phyloP scores from a whole-genome alignment of 2,888 invertebrate species.

The Conchocele bisecta region DNA sequence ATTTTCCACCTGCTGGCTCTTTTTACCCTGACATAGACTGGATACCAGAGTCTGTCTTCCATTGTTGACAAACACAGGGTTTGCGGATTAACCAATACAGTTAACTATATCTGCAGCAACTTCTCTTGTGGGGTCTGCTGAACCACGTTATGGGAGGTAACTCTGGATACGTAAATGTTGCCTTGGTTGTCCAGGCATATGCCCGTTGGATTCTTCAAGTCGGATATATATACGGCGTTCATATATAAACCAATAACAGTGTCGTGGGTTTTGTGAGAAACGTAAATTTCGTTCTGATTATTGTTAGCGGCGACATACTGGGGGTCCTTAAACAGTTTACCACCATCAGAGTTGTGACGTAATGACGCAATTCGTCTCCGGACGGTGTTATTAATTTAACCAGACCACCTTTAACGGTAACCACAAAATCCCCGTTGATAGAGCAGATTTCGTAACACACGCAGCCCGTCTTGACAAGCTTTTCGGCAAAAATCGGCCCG shows the following conservation, averaged over 20 bases:
- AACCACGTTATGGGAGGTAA: conserved; percentile 49
- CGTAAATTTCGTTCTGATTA: conserved; percentile 51
- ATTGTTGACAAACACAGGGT: conserved; percentile 42
- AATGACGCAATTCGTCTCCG: conserved; percentile 53
- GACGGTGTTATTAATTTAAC: conserved; percentile 53
- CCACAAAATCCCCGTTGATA: conserved; percentile 49
- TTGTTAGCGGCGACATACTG: conserved; percentile 51
- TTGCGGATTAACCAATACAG: conserved; percentile 54
- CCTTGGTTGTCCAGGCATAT: conserved; percentile 47
- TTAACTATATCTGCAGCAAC: conserved; percentile 32
- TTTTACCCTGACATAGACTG: conserved; percentile 20
- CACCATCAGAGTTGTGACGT: conserved; percentile 46
- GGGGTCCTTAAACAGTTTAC: conserved; percentile 47
- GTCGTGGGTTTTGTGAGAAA: conserved; percentile 46
- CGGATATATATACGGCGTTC: conserved; percentile 41
- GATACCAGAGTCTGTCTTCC: conserved; percentile 52
- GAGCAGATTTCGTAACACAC: conserved; percentile 50
- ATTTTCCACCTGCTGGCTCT: conserved; percentile 48
- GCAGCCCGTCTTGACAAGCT: conserved; percentile 49
- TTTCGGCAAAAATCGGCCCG: conserved; percentile 43
- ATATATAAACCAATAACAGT: conserved; percentile 45
- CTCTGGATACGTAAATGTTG: conserved; percentile 52
- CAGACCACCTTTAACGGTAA: conserved; percentile 54
- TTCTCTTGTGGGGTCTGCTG: conserved; percentile 40
- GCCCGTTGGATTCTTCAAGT: conserved; percentile 52